A percentile compares a stretch with the other conserved stretches of the same genome.
phyloP scores from a whole-genome alignment of 2,797 vertebrate species.

The Chelon auratus region DNA sequence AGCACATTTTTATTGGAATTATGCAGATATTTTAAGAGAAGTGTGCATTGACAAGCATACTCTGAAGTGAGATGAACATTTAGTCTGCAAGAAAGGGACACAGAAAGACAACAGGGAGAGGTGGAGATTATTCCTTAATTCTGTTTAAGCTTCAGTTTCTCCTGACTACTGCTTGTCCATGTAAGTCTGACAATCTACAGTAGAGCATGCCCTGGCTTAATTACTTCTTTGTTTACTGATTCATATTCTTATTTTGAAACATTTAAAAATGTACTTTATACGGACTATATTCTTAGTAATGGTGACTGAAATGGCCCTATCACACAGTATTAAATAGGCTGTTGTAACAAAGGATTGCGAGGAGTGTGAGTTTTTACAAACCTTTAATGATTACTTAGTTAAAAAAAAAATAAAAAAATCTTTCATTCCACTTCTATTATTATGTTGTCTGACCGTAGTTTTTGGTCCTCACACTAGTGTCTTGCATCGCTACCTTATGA shows the following conservation, averaged over 20 bases:
- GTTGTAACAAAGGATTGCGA: neutral
- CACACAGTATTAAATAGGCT: too few relatives aligned
- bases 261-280: neutral
- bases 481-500: neutral
- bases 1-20: too few relatives aligned
- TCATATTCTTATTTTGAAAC: neutral
- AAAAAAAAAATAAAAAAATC: neutral
- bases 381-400: neutral
- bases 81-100: accelerated
- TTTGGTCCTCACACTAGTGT: neutral
- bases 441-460: neutral
- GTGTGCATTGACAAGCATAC: neutral
- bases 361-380: neutral
- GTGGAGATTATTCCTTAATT: conserved; percentile 48
- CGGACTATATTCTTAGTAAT: neutral
- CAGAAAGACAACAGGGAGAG: neutral
- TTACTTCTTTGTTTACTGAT: neutral
- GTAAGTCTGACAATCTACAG: accelerated
- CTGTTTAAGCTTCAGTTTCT: conserved; percentile 63
- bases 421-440: neutral
- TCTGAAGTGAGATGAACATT: neutral
- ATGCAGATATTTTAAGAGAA: neutral
- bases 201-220: neutral
- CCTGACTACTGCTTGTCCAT: conserved; percentile 14
- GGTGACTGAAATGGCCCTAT: neutral